These are phyloP conservation scores for Glyptemys insculpta DNA, from an alignment of 2,797 vertebrate genomes.

Conservation along the genomic window DNA sequence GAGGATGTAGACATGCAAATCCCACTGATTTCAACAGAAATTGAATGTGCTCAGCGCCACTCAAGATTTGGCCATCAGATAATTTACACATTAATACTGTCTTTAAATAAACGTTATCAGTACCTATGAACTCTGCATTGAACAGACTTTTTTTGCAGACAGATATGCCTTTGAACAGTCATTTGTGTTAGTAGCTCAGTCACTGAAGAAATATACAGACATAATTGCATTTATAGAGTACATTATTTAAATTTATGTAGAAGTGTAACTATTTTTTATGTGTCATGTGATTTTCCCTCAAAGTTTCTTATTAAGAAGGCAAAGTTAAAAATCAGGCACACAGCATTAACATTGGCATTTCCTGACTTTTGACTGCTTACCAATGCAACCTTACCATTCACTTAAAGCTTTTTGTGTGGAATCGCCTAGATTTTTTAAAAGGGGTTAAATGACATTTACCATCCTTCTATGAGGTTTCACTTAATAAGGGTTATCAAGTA, in stretches of 20 bases:
- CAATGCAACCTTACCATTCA: background rate
- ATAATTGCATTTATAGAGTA: background rate
- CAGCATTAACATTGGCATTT: background rate
- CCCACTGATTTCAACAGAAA: background rate
- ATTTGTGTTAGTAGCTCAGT: background rate
- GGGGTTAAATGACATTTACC: background rate
- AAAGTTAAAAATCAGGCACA: background rate
- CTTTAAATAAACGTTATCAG: background rate
- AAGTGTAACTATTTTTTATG: background rate
- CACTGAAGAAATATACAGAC: background rate
- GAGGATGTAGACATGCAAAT: constrained; percentile 18
- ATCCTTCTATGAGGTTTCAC: background rate
- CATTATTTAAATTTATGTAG: background rate
- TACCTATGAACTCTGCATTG: background rate
- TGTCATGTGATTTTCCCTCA: background rate
- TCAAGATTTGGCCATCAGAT: constrained; percentile 35
- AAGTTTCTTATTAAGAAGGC: background rate
- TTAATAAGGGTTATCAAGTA: background rate
- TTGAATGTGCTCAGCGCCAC: background rate
- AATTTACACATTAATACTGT: background rate
- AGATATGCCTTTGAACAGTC: background rate
- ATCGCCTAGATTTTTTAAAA: background rate
- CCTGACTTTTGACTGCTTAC: background rate
- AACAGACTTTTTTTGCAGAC: background rate
- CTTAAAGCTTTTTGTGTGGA: background rate